Conservation (phyloP, 2,113 vertebrate species). For the Turdus rufiventris region DNA sequence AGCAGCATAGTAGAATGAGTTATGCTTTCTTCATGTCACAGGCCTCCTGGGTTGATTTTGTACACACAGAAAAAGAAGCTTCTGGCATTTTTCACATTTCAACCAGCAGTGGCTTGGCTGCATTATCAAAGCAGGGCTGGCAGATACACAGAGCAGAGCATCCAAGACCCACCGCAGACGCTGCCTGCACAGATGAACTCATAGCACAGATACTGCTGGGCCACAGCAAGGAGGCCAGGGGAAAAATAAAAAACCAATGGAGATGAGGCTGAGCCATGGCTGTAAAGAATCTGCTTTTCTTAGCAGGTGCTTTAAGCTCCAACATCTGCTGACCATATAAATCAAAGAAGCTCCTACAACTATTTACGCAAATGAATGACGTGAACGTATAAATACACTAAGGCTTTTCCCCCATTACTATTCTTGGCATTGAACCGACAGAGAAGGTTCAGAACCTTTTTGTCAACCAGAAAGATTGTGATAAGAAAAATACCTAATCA, state of each 20-base stretch:
- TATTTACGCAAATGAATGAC: conserved; percentile 65
- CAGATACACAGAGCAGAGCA: conserved; percentile 46
- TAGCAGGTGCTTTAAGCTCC: conserved; percentile 75
- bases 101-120: conserved; percentile 74
- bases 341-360: conserved; percentile 68
- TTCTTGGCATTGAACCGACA: conserved; percentile 40
- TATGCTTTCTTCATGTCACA: conserved; percentile 27
- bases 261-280: conserved; percentile 20
- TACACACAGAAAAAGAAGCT: conserved; percentile 57
- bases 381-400: conserved; percentile 66
- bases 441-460: background rate
- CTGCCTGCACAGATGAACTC: conserved; percentile 68
- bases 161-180: conserved; percentile 76
- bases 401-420: conserved; percentile 44
- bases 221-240: conserved; percentile 68
- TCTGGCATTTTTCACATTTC: conserved; percentile 73
- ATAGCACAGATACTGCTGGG: conserved; percentile 60
- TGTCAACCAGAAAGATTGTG: background rate
- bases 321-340: conserved; percentile 79
- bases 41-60: conserved; percentile 39
- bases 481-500: background rate
- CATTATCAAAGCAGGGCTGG: conserved; percentile 71
- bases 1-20: background rate
- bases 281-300: conserved; percentile 76
- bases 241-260: conserved; percentile 69